Percentiles rank a stretch among this genome's conserved stretches.
Evolutionary conservation across 2,797 vertebrate genomes (phyloP).

Genomic region (Borostomias antarcticus): DNA sequence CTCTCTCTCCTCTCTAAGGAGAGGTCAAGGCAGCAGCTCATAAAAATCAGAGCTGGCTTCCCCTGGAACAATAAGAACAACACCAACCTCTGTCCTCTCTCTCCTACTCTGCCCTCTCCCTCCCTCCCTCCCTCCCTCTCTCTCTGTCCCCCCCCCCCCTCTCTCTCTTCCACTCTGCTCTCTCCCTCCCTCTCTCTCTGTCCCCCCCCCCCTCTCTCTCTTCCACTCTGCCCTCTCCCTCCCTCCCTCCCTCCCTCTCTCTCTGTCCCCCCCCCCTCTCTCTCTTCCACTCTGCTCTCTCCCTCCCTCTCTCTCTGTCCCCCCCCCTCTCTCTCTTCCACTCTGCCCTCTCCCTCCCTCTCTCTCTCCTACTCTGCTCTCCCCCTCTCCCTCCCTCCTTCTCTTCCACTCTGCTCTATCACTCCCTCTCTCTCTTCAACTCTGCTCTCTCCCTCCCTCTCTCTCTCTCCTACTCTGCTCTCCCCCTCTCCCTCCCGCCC

Average conservation of each 20-base stretch:
- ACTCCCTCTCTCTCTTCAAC: conserved; percentile 53
- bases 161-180: conserved; percentile 47
- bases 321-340: no score
- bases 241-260: conserved; percentile 74
- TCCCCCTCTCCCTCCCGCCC: conserved; percentile 22
- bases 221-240: no score
- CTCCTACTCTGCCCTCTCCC: neutral
- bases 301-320: no score
- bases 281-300: no score
- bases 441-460: conserved; percentile 37
- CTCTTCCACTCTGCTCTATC: neutral
- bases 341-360: no score
- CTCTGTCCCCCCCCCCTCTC: no score
- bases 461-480: conserved; percentile 22
- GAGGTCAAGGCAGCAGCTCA: conserved; percentile 19
- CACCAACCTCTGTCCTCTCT: conserved; percentile 18
- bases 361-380: conserved; percentile 23
- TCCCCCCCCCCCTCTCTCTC: conserved; percentile 51
- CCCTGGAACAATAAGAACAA: conserved; percentile 45
- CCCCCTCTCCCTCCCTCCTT: conserved; percentile 22
- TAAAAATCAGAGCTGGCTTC: conserved; percentile 27
- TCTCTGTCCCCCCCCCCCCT: conserved; percentile 41
- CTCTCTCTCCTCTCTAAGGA: conserved; percentile 12
- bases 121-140: no score
- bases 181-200: conserved; percentile 37